A percentile compares a stretch with the other conserved stretches of the same genome.
Conservation (phyloP, 2,797 vertebrate species). For the Furcifer pardalis region DNA sequence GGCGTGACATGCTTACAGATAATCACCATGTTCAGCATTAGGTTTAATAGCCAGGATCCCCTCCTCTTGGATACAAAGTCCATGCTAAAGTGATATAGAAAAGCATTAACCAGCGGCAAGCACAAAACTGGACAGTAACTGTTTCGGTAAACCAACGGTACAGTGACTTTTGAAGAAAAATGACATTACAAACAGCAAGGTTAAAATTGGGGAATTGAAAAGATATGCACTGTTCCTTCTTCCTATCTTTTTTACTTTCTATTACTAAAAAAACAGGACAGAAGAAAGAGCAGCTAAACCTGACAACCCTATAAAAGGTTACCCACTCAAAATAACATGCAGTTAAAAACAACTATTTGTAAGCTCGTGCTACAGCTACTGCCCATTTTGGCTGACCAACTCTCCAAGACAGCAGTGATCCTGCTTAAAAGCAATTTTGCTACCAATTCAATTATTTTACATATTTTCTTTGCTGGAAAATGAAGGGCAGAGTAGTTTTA, state of each 20-base stretch:
- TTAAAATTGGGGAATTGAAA: conserved; percentile 16
- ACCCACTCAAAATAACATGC: conserved; percentile 27
- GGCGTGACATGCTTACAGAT: conserved; percentile 70
- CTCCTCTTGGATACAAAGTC: conserved; percentile 46
- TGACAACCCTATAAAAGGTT: conserved; percentile 11
- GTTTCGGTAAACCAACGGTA: conserved; percentile 51
- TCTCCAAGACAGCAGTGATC: conserved; percentile 70
- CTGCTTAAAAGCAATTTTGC: conserved; percentile 43
- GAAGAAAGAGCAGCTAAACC: conserved; percentile 38
- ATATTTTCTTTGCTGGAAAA: conserved; percentile 46
- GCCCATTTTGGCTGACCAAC: conserved; percentile 65
- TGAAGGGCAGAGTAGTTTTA: neutral
- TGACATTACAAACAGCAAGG: conserved; percentile 8
- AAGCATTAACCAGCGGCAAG: conserved; percentile 54
- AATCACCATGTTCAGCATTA: conserved; percentile 66
- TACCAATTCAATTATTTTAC: neutral
- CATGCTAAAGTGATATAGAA: conserved; percentile 70
- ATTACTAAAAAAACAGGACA: conserved; percentile 28
- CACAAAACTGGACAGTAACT: conserved; percentile 72
- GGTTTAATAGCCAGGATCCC: conserved; percentile 63
- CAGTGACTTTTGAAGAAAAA: conserved; percentile 51
- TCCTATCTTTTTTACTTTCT: conserved; percentile 46
- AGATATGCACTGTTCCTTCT: conserved; percentile 54
- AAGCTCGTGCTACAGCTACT: conserved; percentile 68
- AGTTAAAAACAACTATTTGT: neutral